Percentiles rank a stretch among this genome's conserved stretches.
These are phyloP conservation scores for Cyanoderma ruficeps DNA, from an alignment of 2,113 vertebrate genomes.

Conservation along the genomic window DNA sequence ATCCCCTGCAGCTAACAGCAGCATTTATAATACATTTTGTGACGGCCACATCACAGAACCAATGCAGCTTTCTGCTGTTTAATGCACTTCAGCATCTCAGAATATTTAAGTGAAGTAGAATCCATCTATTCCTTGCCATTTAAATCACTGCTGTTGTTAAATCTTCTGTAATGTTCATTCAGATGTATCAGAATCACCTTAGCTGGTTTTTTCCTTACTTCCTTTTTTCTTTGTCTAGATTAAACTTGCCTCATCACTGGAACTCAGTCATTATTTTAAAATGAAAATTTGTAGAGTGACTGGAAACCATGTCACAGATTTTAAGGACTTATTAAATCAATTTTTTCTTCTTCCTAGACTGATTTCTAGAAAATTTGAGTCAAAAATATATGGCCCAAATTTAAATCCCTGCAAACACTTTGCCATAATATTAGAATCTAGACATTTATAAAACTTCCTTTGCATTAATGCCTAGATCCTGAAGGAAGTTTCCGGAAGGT, in stretches of 20 bases:
- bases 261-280: background rate
- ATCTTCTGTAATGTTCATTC: background rate
- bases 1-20: background rate
- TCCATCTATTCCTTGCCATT: background rate
- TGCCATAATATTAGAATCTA: background rate
- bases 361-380: background rate
- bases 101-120: background rate
- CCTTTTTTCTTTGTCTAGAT: background rate
- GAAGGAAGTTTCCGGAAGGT: background rate
- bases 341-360: background rate
- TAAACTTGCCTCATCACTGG: background rate
- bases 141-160: background rate
- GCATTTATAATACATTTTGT: background rate
- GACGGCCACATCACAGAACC: background rate
- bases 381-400: background rate
- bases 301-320: background rate
- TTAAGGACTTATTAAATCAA: background rate
- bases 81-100: background rate
- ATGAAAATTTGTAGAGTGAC: background rate
- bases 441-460: background rate
- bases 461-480: background rate
- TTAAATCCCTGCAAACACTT: background rate
- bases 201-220: background rate
- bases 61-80: background rate
- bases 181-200: background rate